Base-by-base conservation (phyloP, 2,113 vertebrate genomes). In the Dicaeum eximium region DNA sequence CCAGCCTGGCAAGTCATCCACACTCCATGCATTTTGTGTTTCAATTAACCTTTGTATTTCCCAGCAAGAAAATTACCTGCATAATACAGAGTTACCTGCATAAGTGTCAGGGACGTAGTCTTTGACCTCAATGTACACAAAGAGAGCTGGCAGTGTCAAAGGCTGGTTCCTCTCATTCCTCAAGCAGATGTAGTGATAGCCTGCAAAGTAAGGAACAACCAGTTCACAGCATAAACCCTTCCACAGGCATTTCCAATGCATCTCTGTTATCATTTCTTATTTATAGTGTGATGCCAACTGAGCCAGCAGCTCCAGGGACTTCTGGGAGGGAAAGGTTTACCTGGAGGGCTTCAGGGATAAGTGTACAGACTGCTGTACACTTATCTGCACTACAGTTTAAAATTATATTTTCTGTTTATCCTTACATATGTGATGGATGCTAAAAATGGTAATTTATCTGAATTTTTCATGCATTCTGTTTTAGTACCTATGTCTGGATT, bases 71-170 rank as follows among this genome's bases (percentile, higher is more conserved):
- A 80, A 71, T 2, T 5, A 17, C 62, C 37, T 37, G 31, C 3
- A 7, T 1, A 9, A 9, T 0, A 15, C 27, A 42, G 58, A 78
- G 35, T 96, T 97, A 99, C 99, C 99, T 98, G 99, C 99, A 4
- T 99, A 99, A 12, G 99, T 99, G 92, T 99, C 99, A 11, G 99
- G 99, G 15, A 99, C 99, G 1, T 99, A 99, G 95, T 99, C 99
- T 91, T 99, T 99, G 44, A 99, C 99, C 73, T 99, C 99, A 51
- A 99, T 99, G 93, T 99, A 99, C 65, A 99, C 98, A 92, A 99
- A 99, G 92, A 99, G 97, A 82, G 99, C 98, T 6, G 99, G 99
- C 57, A 99, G 89, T 35, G 96, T 99, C 94, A 99, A 97, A 8
- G 99, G 97, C 92, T 99, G 99, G 97, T 99, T 99, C 97, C 99